phyloP scores from a whole-genome alignment of 2,797 vertebrate species.

The Alca torda region DNA sequence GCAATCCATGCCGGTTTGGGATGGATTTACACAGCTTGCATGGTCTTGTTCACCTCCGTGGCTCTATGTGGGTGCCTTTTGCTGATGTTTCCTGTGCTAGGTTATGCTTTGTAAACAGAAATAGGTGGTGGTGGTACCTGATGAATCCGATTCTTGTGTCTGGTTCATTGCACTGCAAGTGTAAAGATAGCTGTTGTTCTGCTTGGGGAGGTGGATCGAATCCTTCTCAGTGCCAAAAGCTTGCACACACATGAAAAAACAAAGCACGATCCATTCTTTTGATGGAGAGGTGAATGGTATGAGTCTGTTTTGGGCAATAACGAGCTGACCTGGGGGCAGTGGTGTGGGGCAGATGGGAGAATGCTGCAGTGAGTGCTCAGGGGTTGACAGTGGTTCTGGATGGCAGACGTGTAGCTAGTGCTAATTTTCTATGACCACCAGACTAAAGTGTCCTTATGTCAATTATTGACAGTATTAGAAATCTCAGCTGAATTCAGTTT shows the following conservation, averaged over 20 bases:
- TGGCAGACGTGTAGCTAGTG: fast-evolving
- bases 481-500: background rate
- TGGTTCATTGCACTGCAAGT: fast-evolving
- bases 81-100: background rate
- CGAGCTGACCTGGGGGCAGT: background rate
- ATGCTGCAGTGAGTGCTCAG: background rate
- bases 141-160: background rate
- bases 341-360: background rate
- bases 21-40: background rate
- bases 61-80: background rate
- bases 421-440: background rate
- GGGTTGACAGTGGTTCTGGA: background rate
- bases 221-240: background rate
- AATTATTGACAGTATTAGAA: background rate
- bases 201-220: no score
- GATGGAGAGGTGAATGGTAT: background rate
- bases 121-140: background rate
- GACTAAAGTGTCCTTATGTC: background rate
- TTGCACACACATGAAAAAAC: background rate
- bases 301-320: background rate
- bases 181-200: background rate
- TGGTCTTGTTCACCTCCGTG: background rate
- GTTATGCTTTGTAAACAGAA: background rate
- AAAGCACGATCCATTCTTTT: background rate
- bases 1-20: background rate